Conservation (phyloP, 2,797 vertebrate species). For the Helarctos malayanus region DNA sequence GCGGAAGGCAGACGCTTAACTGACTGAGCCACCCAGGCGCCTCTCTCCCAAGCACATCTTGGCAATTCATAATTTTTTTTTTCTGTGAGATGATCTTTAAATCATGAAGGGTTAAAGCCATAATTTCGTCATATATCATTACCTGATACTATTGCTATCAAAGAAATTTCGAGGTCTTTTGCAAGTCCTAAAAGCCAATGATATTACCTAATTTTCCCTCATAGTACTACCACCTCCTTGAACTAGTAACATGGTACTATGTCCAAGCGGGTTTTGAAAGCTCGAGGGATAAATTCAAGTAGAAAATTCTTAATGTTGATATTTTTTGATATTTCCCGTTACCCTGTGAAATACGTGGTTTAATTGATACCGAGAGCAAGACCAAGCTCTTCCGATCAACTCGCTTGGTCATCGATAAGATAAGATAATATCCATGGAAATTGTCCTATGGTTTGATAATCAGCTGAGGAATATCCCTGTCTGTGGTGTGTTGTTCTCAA, state of each 20-base stretch:
- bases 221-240: background rate
- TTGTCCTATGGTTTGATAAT: conserved; percentile 9
- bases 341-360: background rate
- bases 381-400: background rate
- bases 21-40: background rate
- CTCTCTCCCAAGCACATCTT: background rate
- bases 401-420: conserved; percentile 34
- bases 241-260: conserved; percentile 4
- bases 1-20: background rate
- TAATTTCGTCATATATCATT: conserved; percentile 25
- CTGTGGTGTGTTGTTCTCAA: conserved; percentile 10
- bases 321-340: conserved; percentile 27
- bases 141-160: background rate
- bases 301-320: conserved; percentile 42
- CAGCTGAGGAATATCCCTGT: background rate
- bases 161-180: conserved; percentile 37
- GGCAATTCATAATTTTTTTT: background rate
- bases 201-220: background rate
- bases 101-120: conserved; percentile 42
- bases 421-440: conserved; percentile 24
- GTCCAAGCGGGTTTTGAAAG: conserved; percentile 42
- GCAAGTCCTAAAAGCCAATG: conserved; percentile 11
- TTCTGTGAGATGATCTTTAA: background rate
- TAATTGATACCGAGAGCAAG: background rate
- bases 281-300: background rate